These are phyloP conservation scores for Cherax destructor DNA, from an alignment of 1,140 invertebrate genomes.

Conservation along the genomic window DNA sequence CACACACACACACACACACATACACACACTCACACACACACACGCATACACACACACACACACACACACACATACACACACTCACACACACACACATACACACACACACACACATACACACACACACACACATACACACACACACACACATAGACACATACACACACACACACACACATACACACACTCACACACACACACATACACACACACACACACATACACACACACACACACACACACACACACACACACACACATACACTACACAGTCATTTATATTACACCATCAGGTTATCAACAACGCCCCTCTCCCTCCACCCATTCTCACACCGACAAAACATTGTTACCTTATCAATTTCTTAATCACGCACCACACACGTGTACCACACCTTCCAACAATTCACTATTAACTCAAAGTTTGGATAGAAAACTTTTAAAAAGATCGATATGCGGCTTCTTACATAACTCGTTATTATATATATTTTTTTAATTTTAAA, in stretches of 20 bases:
- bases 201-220: conserved; percentile 2
- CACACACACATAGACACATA: too few species aligned
- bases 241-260: not conserved
- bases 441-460: too few species aligned
- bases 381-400: not conserved
- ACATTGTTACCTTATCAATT: not conserved
- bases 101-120: not conserved
- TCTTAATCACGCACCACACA: conserved; percentile 11
- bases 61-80: not conserved
- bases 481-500: too few species aligned
- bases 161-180: too few species aligned
- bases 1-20: too few species aligned
- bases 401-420: too few species aligned
- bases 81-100: not conserved
- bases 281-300: not conserved
- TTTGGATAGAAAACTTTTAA: not conserved
- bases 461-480: too few species aligned
- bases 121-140: too few species aligned
- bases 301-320: not conserved
- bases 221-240: not conserved
- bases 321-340: not conserved
- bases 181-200: conserved; percentile 9
- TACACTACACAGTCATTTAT: not conserved
- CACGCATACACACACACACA: not conserved
- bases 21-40: too few species aligned